These are phyloP conservation scores for Sminthurides bifidus DNA, from an alignment of 1,140 invertebrate genomes.

Conservation along the genomic window DNA sequence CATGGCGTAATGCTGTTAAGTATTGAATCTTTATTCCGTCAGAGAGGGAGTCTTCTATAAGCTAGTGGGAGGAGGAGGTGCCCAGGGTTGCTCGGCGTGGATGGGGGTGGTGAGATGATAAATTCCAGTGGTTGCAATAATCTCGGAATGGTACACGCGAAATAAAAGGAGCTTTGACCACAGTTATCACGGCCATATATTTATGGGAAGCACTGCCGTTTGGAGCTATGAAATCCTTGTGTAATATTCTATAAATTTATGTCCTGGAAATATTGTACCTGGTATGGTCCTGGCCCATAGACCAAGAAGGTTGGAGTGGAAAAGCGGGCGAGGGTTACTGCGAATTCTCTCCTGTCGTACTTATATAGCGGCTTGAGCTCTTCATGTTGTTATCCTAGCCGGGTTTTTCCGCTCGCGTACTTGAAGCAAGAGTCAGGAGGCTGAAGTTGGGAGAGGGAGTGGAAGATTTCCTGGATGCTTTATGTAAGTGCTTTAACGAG, in stretches of 20 bases:
- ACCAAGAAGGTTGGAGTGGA: neutral
- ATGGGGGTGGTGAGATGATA: conserved; percentile 19
- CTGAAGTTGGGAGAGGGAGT: neutral
- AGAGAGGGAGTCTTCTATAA: neutral
- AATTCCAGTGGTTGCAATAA: conserved; percentile 31
- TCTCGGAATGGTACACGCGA: conserved; percentile 28
- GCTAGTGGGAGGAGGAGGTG: neutral
- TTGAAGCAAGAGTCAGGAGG: neutral
- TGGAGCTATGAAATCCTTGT: conserved; percentile 27
- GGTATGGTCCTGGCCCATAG: neutral
- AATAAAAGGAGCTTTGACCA: conserved; percentile 31
- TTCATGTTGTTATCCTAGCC: neutral
- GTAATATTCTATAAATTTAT: conserved; percentile 32
- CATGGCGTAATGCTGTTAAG: too few species aligned
- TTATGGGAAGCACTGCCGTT: conserved; percentile 31
- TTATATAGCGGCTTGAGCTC: neutral
- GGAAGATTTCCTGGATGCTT: neutral
- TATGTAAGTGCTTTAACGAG: neutral
- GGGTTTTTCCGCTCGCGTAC: neutral
- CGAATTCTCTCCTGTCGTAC: too few species aligned
- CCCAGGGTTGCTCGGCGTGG: neutral
- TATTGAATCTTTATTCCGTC: neutral
- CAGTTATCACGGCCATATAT: conserved; percentile 31
- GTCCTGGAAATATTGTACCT: conserved; percentile 27
- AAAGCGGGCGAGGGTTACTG: too few species aligned